Base-by-base conservation (phyloP, 2,113 vertebrate genomes). In the Tichodroma muraria region DNA sequence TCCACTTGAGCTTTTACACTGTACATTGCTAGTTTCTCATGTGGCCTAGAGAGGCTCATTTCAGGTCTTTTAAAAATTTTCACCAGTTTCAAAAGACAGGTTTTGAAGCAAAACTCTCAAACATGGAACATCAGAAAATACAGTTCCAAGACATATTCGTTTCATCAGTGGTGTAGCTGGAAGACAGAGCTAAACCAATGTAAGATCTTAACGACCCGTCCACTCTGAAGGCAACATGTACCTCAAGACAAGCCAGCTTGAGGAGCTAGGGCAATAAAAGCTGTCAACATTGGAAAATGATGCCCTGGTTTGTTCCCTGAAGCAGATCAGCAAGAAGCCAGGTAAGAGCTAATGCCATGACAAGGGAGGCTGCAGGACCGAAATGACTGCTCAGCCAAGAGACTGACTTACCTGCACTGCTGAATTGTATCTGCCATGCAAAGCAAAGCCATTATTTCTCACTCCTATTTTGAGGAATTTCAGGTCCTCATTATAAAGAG, bases 251-350 rank as follows among this genome's bases (percentile, higher is more conserved):
- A 83, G 80, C 7, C 59, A 77, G 25, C 23, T 65, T 0, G 0
- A 73, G 44, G 9, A 72, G 18, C 33, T 6, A 45, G 0, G 6
- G 65, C 60, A 69, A 63, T 28, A 80, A 77, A 61, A 69, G 31
- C 33, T 61, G 30, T 13, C 1, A 3, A 3, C 20, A 4, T 0
- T 6, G 20, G 47, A 50, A 65, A 66, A 53, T 16, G 7, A 22
- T 31, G 18, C 13, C 61, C 44, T n/a, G 30, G n/a, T 53, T 61
- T 40, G 15, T 11, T 85, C 18, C 50, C 14, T 53, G 53, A 56
- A 66, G 40, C 40, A 81, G 53, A 61, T 69, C 71, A 31, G 23
- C 25, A 59, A 11, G 24, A 81, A 45, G n/a, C 9, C 80, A 22
- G 18, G 10, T 25, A 80, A 31, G 50, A 76, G 37, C 24, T n/a